Conservation (phyloP, 2,888 invertebrate genomes). For the Crepidodera aurea region DNA sequence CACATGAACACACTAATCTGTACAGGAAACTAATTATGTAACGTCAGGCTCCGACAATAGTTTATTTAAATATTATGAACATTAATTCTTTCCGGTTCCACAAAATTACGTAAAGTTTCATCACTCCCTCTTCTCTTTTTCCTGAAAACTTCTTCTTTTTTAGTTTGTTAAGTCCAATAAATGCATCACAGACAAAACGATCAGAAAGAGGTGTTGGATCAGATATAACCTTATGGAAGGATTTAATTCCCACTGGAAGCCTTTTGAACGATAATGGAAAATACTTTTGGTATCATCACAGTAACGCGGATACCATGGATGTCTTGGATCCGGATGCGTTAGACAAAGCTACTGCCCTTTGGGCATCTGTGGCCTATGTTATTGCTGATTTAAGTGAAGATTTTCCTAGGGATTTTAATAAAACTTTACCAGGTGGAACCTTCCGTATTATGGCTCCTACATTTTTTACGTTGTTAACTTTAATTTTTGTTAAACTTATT, state of each 20-base stretch:
- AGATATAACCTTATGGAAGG: constrained; percentile 72
- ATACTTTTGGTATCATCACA: constrained; percentile 83
- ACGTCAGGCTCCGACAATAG: too few species aligned
- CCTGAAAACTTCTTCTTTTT: too few species aligned
- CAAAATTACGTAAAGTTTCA: too few species aligned
- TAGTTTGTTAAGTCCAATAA: constrained; percentile 71
- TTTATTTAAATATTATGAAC: too few species aligned
- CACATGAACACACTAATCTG: too few species aligned
- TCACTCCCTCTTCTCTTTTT: too few species aligned
- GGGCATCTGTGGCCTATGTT: constrained; percentile 80
- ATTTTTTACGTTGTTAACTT: not conserved
- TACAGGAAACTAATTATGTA: too few species aligned
- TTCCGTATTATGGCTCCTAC: not conserved
- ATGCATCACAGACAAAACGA: constrained; percentile 68
- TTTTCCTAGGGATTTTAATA: constrained; percentile 65
- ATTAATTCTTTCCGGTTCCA: too few species aligned
- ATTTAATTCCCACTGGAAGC: constrained; percentile 73
- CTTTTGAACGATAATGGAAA: constrained; percentile 72
- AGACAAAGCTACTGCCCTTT: constrained; percentile 78
- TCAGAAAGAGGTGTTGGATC: constrained; percentile 66
- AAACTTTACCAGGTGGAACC: not conserved
- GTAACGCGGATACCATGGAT: constrained; percentile 81
- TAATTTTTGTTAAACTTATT: too few species aligned
- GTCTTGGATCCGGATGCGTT: constrained; percentile 74
- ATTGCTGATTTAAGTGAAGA: constrained; percentile 77